Conservation (phyloP, 2,888 invertebrate genomes). For the Phengaris arion region DNA sequence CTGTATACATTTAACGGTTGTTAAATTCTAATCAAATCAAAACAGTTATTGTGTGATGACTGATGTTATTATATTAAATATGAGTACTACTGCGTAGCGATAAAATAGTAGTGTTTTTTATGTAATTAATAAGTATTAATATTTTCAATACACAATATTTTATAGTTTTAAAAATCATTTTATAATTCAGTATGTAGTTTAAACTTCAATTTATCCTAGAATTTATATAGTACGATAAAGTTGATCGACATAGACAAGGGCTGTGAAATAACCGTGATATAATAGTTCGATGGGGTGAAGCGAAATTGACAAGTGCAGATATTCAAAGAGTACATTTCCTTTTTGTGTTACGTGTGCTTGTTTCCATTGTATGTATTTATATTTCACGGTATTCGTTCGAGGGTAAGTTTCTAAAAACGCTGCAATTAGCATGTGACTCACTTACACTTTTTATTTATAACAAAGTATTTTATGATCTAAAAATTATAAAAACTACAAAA, state of each 20-base stretch:
- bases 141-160: no score
- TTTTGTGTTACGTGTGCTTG: constrained; percentile 35
- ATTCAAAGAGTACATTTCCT: constrained; percentile 54
- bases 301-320: constrained; percentile 61
- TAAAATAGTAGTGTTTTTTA: no score
- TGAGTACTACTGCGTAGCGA: no score
- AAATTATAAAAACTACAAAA: no score
- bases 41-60: constrained; percentile 50
- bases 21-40: constrained; percentile 70
- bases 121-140: no score
- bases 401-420: no score
- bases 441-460: no score
- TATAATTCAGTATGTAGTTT: not conserved
- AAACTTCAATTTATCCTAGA: not conserved
- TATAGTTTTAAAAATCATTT: no score
- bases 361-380: constrained; percentile 30
- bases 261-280: constrained; percentile 46
- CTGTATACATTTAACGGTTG: constrained; percentile 60
- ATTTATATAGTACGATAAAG: constrained; percentile 34
- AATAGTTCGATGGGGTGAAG: constrained; percentile 53
- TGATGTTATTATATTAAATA: constrained; percentile 33
- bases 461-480: no score
- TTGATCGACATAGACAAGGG: constrained; percentile 49
- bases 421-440: no score
- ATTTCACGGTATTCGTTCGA: no score